A percentile compares a stretch with the other conserved stretches of the same genome.
These are phyloP conservation scores for Myotis myotis DNA, from an alignment of 2,797 vertebrate species.

Conservation along the genomic window DNA sequence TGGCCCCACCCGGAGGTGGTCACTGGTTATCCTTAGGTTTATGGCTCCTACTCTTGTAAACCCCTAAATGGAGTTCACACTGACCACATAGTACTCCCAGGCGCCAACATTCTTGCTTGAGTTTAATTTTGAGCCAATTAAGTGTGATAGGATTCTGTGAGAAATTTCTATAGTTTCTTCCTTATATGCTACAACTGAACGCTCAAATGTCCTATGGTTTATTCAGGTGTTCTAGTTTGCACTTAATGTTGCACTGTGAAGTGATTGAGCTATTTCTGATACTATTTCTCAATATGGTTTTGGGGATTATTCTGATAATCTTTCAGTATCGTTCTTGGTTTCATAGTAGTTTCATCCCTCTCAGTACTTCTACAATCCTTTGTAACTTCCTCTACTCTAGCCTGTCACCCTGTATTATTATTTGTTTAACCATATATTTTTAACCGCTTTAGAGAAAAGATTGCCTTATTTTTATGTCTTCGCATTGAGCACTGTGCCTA, in stretches of 20 bases:
- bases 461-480: background rate
- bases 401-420: background rate
- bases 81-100: background rate
- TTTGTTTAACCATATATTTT: background rate
- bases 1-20: background rate
- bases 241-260: background rate
- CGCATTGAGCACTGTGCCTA: background rate
- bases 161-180: background rate
- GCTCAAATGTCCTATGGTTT: background rate
- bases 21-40: background rate
- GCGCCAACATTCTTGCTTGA: background rate
- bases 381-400: background rate
- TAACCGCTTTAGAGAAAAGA: background rate
- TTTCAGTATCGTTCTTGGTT: background rate
- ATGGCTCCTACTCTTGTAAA: background rate
- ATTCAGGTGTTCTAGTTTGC: background rate
- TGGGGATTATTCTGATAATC: background rate
- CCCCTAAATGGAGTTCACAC: background rate
- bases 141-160: background rate
- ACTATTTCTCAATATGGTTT: background rate
- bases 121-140: background rate
- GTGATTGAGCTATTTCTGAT: background rate
- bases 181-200: background rate
- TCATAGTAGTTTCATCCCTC: background rate
- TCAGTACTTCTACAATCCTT: background rate